phyloP scores from a whole-genome alignment of 2,888 invertebrate genomes.

The Leptopilina drosophilae region DNA sequence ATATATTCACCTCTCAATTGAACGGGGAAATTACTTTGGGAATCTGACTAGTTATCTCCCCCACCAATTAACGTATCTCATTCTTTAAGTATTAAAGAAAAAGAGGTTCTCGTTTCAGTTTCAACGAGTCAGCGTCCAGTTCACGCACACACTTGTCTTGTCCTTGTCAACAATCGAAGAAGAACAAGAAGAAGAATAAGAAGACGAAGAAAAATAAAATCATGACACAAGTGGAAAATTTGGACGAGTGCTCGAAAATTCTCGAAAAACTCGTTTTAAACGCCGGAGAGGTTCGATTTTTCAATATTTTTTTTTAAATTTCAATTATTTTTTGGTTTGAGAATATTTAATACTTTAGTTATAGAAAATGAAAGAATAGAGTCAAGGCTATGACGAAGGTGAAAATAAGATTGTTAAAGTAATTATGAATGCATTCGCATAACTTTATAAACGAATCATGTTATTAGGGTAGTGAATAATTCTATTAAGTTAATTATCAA shows the following conservation, averaged over 20 bases:
- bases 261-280: slow-evolving; percentile 75
- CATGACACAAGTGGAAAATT: slow-evolving; percentile 61
- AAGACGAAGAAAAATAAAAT: not conserved
- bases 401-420: slow-evolving; percentile 21
- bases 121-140: slow-evolving; percentile 3
- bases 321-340: not conserved
- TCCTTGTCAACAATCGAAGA: not conserved
- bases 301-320: not conserved
- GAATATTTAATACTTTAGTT: not conserved
- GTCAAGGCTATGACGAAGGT: slow-evolving; percentile 13
- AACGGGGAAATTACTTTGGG: slow-evolving; percentile 2
- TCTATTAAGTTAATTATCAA: too few relatives aligned
- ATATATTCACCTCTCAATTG: slow-evolving; percentile 11
- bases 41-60: slow-evolving; percentile 25
- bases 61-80: slow-evolving; percentile 19
- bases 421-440: slow-evolving; percentile 39
- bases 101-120: not conserved
- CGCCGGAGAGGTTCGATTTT: slow-evolving; percentile 76
- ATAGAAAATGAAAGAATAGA: slow-evolving; percentile 33
- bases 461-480: too few relatives aligned
- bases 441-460: not conserved
- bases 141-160: slow-evolving; percentile 1
- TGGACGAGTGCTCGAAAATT: slow-evolving; percentile 76
- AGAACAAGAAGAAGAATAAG: not conserved
- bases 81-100: slow-evolving; percentile 13